A percentile compares a stretch with the other conserved stretches of the same genome.
Evolutionary conservation across 2,888 invertebrate species (phyloP).

Genomic region (Odontothrips loti): DNA sequence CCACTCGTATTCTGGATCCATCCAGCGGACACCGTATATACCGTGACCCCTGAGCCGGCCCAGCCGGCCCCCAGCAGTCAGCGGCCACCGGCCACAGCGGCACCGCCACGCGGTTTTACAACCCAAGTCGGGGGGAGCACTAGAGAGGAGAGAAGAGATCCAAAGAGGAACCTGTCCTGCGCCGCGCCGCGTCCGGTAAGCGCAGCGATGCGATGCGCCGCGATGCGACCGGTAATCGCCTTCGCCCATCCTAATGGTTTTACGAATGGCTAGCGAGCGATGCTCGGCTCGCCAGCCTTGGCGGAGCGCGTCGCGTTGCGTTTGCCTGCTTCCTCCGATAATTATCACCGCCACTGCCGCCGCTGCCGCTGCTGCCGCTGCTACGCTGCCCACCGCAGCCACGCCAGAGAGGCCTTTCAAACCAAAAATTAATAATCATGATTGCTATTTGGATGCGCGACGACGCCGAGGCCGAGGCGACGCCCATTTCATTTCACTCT

Average conservation of each 20-base stretch:
- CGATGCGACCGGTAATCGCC: background rate
- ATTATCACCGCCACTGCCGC: background rate
- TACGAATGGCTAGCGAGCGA: background rate
- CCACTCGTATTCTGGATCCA: no score
- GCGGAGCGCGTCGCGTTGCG: background rate
- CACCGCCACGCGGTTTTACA: background rate
- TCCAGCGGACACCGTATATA: no score
- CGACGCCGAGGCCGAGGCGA: background rate
- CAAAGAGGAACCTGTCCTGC: background rate
- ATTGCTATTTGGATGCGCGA: conserved; percentile 28
- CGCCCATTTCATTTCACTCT: background rate
- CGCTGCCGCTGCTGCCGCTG: no score
- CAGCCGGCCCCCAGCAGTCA: no score
- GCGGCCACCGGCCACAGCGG: background rate
- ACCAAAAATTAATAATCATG: conserved; percentile 22
- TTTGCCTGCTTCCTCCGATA: background rate
- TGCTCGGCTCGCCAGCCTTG: background rate
- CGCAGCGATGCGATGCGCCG: background rate
- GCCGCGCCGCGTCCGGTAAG: background rate
- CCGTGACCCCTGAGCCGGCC: no score
- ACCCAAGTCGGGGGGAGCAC: no score
- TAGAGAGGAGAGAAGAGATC: background rate
- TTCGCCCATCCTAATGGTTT: conserved; percentile 1
- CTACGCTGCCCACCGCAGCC: no score
- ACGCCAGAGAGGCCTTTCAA: background rate